These are phyloP conservation scores for Emydoidea blandingii DNA, from an alignment of 2,797 vertebrate species.

Conservation along the genomic window DNA sequence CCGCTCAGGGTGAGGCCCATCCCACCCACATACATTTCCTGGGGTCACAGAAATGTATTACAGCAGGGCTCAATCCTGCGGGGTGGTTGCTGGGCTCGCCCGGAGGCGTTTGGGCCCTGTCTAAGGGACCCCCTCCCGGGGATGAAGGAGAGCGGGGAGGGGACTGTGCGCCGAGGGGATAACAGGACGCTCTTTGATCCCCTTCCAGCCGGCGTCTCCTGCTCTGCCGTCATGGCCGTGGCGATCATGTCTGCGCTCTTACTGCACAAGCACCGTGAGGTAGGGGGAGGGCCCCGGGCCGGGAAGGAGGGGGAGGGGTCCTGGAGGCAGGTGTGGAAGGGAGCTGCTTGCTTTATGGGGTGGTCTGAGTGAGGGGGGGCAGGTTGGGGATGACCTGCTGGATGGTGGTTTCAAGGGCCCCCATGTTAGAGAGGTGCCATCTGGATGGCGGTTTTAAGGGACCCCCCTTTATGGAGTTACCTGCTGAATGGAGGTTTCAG, in stretches of 20 bases:
- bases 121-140: background rate
- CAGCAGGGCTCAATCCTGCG: background rate
- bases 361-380: background rate
- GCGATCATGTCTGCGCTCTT: conserved; percentile 87
- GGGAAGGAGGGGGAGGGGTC: fast-evolving
- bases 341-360: background rate
- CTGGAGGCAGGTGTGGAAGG: too few species aligned
- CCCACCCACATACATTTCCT: background rate
- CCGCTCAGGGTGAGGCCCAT: background rate
- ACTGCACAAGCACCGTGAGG: conserved; percentile 87
- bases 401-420: background rate
- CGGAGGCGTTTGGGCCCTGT: too few species aligned
- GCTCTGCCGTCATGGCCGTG: conserved; percentile 87
- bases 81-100: too few species aligned
- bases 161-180: background rate
- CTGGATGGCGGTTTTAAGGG: background rate
- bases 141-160: background rate
- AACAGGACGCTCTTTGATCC: fast-evolving
- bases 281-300: conserved; percentile 37
- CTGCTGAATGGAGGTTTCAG: background rate
- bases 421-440: background rate
- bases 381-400: background rate
- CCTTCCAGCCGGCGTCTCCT: conserved; percentile 81
- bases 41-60: background rate
- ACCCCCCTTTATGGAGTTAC: too few species aligned